These are phyloP conservation scores for Formica exsecta DNA, from an alignment of 1,140 invertebrate genomes.

Conservation along the genomic window DNA sequence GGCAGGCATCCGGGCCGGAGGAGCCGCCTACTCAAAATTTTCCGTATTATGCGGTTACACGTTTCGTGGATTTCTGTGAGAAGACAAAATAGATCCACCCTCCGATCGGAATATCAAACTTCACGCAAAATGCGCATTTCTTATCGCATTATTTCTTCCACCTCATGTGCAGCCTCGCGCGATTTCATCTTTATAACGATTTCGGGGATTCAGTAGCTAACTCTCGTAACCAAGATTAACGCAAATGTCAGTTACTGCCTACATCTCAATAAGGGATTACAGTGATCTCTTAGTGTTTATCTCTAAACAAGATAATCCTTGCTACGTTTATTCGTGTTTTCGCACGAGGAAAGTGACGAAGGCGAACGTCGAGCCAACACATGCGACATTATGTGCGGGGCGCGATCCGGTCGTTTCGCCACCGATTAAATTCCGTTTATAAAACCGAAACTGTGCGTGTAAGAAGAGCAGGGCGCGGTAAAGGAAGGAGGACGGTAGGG, in stretches of 20 bases:
- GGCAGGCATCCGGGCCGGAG: slow-evolving; percentile 5
- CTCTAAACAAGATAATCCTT: background rate
- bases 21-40: slow-evolving; percentile 25
- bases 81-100: slow-evolving; percentile 14
- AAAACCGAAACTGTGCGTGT: slow-evolving; percentile 58
- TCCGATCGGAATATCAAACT: slow-evolving; percentile 24
- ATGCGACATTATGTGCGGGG: slow-evolving; percentile 28
- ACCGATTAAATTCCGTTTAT: slow-evolving; percentile 71
- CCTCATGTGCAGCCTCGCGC: background rate
- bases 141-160: background rate
- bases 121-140: background rate
- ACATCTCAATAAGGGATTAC: background rate
- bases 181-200: background rate
- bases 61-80: slow-evolving; percentile 49
- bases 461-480: slow-evolving; percentile 1
- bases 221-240: background rate
- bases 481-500: background rate
- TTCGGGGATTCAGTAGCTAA: background rate
- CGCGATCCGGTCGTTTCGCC: background rate
- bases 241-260: background rate
- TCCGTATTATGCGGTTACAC: slow-evolving; percentile 26
- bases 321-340: background rate
- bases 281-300: background rate
- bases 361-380: slow-evolving; percentile 31
- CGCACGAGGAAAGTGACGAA: background rate